phyloP scores from a whole-genome alignment of 2,797 vertebrate species.

The Hipposideros larvatus region DNA sequence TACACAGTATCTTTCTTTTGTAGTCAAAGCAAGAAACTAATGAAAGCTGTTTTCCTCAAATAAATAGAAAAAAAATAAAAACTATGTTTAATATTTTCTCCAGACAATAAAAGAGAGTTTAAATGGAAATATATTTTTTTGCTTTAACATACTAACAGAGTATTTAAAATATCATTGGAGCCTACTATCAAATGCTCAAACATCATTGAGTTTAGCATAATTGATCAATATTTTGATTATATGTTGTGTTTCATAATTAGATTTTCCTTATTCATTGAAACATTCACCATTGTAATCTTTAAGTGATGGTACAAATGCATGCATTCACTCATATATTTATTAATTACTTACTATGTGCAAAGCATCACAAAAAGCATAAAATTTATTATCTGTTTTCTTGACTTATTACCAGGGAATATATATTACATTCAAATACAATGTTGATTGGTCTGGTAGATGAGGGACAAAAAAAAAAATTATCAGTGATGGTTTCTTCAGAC shows the following conservation, averaged over 20 bases:
- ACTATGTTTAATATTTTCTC: neutral
- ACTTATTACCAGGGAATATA: neutral
- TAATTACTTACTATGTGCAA: neutral
- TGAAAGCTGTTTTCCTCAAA: neutral
- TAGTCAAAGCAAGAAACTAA: slow-evolving; percentile 44
- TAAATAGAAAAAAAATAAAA: neutral
- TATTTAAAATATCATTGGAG: neutral
- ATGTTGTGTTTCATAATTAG: neutral
- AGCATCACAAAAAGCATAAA: neutral
- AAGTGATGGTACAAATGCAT: neutral
- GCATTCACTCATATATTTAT: neutral
- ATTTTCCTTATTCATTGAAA: neutral
- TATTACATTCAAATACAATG: neutral
- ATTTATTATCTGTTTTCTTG: neutral
- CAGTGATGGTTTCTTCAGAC: neutral
- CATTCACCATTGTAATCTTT: neutral
- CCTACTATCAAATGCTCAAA: neutral
- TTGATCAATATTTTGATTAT: neutral
- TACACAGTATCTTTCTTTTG: neutral
- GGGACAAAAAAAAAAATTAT: neutral
- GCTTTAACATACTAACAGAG: neutral
- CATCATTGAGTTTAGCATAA: neutral
- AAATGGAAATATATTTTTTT: neutral
- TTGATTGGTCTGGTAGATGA: neutral
- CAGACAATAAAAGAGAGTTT: neutral